Base-by-base conservation (phyloP, 2,113 vertebrate species). In the Zosterops hypoxanthus region DNA sequence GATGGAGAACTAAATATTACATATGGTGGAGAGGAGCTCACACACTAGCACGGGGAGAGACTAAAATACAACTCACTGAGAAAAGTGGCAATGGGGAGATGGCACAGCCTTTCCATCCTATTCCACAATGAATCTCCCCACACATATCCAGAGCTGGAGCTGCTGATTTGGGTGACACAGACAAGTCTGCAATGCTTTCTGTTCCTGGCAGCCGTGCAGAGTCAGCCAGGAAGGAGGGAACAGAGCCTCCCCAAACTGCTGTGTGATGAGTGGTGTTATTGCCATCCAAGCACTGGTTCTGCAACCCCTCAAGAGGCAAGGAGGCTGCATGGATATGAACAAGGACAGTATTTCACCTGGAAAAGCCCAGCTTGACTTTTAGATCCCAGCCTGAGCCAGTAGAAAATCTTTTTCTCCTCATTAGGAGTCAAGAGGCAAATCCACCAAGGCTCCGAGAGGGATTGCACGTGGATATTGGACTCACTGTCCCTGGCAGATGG, bases 261-360 rank as follows among this genome's bases (percentile, higher is more conserved):
- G 1, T 12, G 18, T 19, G 55, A 71, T 8, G 52, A 61, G 41
- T 0, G 0, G 23, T 0, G 3, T 41, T 31, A 44, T 0, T 31
- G 34, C 53, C 36, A 44, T 14, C 64, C 24, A 0, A 75, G 26
- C 2, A 9, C 17, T 0, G 2, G 34, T 28, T 71, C 57, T 76
- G 75, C 21, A 33, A 39, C 20, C 49, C 66, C 13, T 0, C 2
- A 2, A 11, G 50, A 46, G 70, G 68, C 53, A 47, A 21, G 44
- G 34, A 65, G 42, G 23, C 50, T 33, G 19, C 5, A 2, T 1
- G 12, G 23, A 31, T 34, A n/a, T 1, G 8, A 82, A 22, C 1
- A 5, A 76, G 53, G 63, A 52, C 6, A 8, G n/a, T 12, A 33
- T 60, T 93, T 87, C 42, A 52, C 17, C 68, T 42, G 20, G 41